Conservation (phyloP, 2,113 vertebrate genomes). For the Oryzias woworae region DNA sequence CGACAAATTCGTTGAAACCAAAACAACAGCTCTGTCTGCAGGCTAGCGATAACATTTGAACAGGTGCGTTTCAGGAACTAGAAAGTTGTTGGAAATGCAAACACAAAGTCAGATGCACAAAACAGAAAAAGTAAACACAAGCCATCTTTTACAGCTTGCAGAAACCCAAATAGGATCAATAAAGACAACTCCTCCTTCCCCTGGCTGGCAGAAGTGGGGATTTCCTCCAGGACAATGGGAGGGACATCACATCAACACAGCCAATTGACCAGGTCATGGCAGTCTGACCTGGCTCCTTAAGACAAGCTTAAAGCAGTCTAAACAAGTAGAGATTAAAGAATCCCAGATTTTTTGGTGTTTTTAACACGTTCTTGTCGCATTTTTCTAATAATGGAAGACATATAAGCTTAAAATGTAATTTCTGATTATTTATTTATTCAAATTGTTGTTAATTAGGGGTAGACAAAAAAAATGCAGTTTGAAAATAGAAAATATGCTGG, state of each 20-base stretch:
- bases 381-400: no score
- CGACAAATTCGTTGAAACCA: background rate
- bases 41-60: background rate
- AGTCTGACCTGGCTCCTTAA: slow-evolving; percentile 18
- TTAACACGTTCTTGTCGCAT: no score
- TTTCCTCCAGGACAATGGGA: background rate
- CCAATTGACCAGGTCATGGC: slow-evolving; percentile 25
- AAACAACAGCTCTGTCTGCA: background rate
- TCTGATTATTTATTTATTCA: no score
- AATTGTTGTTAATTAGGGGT: no score
- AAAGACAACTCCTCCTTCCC: background rate
- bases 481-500: no score
- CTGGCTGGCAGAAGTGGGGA: background rate
- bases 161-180: background rate
- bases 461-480: no score
- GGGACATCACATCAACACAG: background rate
- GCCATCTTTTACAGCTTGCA: background rate
- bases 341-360: slow-evolving; percentile 17
- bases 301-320: slow-evolving; percentile 12
- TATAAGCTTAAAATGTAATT: no score
- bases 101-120: background rate
- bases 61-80: background rate
- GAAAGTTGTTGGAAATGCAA: no score
- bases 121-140: background rate
- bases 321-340: slow-evolving; percentile 29